Evolutionary conservation across 2,113 vertebrate genomes (phyloP).

Genomic region (Polypterus senegalus): DNA sequence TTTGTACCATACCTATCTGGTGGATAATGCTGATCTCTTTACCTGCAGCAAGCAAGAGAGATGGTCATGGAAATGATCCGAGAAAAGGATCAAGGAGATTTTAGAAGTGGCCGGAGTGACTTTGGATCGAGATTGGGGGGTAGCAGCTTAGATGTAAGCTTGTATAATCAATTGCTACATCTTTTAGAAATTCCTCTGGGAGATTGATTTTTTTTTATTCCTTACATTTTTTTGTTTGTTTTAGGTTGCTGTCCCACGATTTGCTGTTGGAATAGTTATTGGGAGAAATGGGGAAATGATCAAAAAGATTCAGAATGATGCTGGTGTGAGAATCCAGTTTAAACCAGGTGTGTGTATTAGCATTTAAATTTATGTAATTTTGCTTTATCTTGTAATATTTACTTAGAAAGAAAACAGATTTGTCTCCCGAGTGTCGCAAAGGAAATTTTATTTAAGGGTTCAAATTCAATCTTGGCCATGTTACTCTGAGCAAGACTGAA

Average conservation of each 20-base stretch:
- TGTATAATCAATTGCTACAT: constrained; percentile 4
- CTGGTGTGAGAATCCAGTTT: constrained; percentile 94
- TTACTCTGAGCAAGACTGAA: no score
- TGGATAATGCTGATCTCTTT: neutral
- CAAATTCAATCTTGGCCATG: no score
- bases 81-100: constrained; percentile 92
- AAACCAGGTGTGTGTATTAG: constrained; percentile 69
- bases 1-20: no score
- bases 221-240: neutral
- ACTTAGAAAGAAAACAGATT: no score
- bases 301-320: constrained; percentile 96
- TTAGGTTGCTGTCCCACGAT: constrained; percentile 90
- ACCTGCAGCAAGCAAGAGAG: constrained; percentile 84
- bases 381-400: no score
- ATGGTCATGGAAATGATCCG: constrained; percentile 92
- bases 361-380: no score
- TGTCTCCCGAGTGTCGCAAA: no score
- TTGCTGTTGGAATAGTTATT: constrained; percentile 94
- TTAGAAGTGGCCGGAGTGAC: constrained; percentile 71
- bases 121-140: constrained; percentile 81
- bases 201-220: neutral
- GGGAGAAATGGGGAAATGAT: constrained; percentile 98
- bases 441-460: no score
- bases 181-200: no score
- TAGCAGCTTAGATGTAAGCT: constrained; percentile 80